Evolutionary conservation across 2,113 vertebrate genomes (phyloP), one percentile per base, ranked within the genome.

Genomic region (Verasper variegatus): DNA sequence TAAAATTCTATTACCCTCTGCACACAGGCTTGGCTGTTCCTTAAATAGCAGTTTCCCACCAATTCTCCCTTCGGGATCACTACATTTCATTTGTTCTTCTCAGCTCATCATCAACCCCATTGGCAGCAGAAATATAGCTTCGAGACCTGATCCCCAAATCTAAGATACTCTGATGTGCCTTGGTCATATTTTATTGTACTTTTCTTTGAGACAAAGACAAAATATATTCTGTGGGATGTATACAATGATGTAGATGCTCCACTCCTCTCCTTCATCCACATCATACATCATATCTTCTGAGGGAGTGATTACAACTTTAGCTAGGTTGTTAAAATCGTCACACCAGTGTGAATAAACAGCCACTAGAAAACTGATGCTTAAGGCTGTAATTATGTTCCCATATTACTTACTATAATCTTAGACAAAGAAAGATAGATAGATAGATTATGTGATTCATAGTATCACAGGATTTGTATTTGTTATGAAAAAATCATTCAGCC

Each of bases 61-160:
- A 23, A 20, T 51, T 20, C 69, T 62, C 18, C 14, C 15, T 18
- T 45, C 21, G 7, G 42, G 62, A 75, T 78, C 66, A 27, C 66
- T 71, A 52, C 2, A 23, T 54, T 51, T 59, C 21, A 76, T 84
- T 17, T 47, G 6, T 47, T 69, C 40, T 56, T 37, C 42, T 51
- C 61, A 58, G 58, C 64, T 73, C 58, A 59, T 84, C 73, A 65
- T 68, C 42, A 47, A 27, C 12, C 56, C 68, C 40, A 71, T 52
- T 52, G 49, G 55, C 66, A 60, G 35, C 70, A 61, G 31, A 45
- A 31, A 47, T 35, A 59, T 15, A 24, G 15, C 31, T 1, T 31
- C 31, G 5, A 31, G 31, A 31, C 31, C 31, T 42, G 40, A 42
- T 12, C 40, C 40, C 40, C 0, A 42, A 13, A 42, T 42, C 40